Evolutionary conservation across 2,888 invertebrate genomes (phyloP), one percentile per base, ranked within the genome.

Genomic region (Nymphalis urticae): DNA sequence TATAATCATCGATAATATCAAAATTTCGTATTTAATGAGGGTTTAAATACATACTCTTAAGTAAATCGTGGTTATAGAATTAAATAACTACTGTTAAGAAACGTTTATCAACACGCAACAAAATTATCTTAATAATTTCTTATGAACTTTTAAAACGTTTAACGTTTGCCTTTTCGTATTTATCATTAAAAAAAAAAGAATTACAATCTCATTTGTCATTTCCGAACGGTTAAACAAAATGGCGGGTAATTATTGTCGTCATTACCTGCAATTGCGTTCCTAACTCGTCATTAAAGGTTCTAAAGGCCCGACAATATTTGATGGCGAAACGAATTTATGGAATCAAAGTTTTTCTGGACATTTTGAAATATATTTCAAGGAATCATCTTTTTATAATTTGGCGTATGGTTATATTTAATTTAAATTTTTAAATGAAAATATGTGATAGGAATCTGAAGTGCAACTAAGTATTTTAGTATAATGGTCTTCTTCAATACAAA

Each of bases 131-230:
- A 48, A 53, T 21, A 56, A 48, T 32, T 62, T 67, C 62, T 54
- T 62, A 67, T 56, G 66, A 48, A 62, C 21, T 53, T 61, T 58
- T 36, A 36, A 36, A 36, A 36, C 42, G 8, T 9, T 1, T 42
- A 13, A 13, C 10, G 42, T 42, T 3, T 13, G 42, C 42, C 42
- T 42, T 42, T 13, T 42, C 1, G 13, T 36, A 42, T 58, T 58
- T 42, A n/a, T n/a, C 2, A 4, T 36, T n/a, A 2, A 42, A 42
- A 19, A 42, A n/a, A 36, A 19, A 8, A 36, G n/a, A 82, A 85
- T 86, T 85, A 85, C 80, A 73, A 75, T 72, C 76, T 80, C 82
- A 77, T 84, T 82, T 80, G 80, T 83, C 79, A 80, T 81, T 84
- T 81, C 82, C 79, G 78, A 80, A 73, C 79, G 78, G 80, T 82